A percentile compares a stretch with the other conserved stretches of the same genome.
Evolutionary conservation across 2,113 vertebrate species (phyloP).

Genomic region (Xiphorhynchus elegans): DNA sequence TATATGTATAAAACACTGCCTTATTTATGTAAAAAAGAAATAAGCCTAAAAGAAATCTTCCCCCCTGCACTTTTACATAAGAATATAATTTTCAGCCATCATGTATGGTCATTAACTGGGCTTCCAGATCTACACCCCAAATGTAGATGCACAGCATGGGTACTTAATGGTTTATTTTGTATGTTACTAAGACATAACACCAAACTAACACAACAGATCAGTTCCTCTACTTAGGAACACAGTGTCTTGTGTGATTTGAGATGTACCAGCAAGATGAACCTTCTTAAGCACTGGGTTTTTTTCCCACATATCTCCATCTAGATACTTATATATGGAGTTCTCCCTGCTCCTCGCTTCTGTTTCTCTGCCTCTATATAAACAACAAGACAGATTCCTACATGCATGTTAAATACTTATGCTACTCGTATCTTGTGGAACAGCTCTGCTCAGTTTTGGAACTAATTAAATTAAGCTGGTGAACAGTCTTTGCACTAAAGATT

Average conservation of each 20-base stretch:
- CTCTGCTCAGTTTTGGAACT: not conserved
- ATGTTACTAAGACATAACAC: not conserved
- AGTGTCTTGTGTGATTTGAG: not conserved
- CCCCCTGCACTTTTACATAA: not conserved
- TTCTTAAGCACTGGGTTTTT: not conserved
- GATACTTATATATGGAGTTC: accelerated
- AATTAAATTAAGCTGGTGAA: not conserved
- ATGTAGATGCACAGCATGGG: not conserved
- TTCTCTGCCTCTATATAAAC: not conserved
- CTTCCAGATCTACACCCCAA: not conserved
- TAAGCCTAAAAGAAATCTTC: not conserved
- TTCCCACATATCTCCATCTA: not conserved
- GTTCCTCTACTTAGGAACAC: not conserved
- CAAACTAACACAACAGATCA: not conserved
- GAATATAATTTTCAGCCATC: not conserved
- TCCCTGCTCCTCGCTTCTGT: not conserved
- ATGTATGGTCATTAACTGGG: not conserved
- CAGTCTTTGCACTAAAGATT: not conserved
- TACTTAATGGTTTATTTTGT: not conserved
- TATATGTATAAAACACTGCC: not conserved
- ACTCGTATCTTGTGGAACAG: not conserved
- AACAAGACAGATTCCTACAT: not conserved
- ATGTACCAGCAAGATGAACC: not conserved
- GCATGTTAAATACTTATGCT: not conserved
- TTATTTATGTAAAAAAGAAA: not conserved